Percentiles rank a stretch among this genome's conserved stretches.
These are phyloP conservation scores for Pocillopora grandis DNA, from an alignment of 92 coral and sea anemone species.

Conservation along the genomic window DNA sequence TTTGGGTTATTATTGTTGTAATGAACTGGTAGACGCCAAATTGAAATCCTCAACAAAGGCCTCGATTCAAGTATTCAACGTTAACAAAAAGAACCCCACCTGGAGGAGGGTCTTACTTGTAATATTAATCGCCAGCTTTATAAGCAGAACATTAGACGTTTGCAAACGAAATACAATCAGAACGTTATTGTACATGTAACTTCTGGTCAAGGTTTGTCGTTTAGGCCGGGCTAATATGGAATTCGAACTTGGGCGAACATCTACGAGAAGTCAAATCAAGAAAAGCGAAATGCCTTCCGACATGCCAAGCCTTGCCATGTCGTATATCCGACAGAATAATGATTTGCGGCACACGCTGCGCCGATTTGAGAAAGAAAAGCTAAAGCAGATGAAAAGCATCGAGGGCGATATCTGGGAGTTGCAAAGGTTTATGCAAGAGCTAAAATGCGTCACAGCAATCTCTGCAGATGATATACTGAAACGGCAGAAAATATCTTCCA, in stretches of 20 bases:
- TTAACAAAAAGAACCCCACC: neutral
- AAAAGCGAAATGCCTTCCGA: neutral
- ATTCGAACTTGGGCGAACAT: neutral
- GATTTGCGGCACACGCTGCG: constrained; percentile 28
- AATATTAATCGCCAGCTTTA: neutral
- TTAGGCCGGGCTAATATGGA: neutral
- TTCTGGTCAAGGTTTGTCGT: neutral
- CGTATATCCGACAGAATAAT: constrained; percentile 24
- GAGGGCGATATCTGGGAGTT: constrained; percentile 31
- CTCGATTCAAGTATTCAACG: neutral
- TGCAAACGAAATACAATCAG: neutral
- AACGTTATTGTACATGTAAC: neutral
- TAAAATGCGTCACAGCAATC: constrained; percentile 28
- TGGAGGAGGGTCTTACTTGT: neutral
- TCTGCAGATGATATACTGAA: constrained; percentile 13
- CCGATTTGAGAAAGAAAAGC: constrained; percentile 41
- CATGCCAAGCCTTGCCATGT: constrained; percentile 18
- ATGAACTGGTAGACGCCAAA: neutral
- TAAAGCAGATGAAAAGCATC: constrained; percentile 30
- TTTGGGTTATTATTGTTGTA: neutral
- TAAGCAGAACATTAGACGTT: neutral
- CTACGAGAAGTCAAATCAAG: neutral
- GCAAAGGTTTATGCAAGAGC: constrained; percentile 37
- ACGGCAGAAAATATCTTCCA: neutral
- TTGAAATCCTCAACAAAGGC: neutral